Evolutionary conservation across 2,797 vertebrate genomes (phyloP), one percentile per base, ranked within the genome.

Genomic region (Esox masquinongy): DNA sequence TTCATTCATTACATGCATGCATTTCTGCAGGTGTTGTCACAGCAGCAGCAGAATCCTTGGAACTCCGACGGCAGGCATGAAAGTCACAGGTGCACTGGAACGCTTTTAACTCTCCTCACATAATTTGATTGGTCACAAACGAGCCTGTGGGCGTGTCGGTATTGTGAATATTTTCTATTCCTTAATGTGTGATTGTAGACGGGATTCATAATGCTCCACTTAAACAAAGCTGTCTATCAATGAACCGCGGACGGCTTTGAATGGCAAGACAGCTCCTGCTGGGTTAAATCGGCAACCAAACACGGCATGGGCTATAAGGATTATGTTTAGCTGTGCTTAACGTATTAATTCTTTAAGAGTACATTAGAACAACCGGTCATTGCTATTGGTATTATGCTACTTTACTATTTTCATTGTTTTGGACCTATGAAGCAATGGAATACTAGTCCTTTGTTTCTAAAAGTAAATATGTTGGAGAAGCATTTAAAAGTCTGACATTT

Each of bases 391-490:
- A 29, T 15, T 26, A 16, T 39, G 67, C 34, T 39, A 34, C 5
- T 64, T 3, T 17, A 24, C 17, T 4, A 8, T 43, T 74, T 0
- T 70, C 31, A 49, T 83, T 80, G 74, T 84, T 84, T 80, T 1
- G 34, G 77, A 73, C 14, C 74, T 67, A 75, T 73, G 83, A 70
- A 78, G 81, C 86, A 59, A 80, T 56, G 77, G 79, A 89, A 85
- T 75, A 77, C 83, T 73, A 64, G 66, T 74, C 77, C 76, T 68
- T 77, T 74, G 74, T 88, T 70, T 85, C 72, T 75, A 59, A 3
- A 86, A 85, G 85, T 74, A 79, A 79, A 86, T 79, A 85, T 80
- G 88, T 85, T 82, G 66, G 81, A 72, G 84, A 79, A 67, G 77
- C 79, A 36, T 64, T 85, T 72, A 72, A 68, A 63, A 15, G 63